Evolutionary conservation across 2,888 invertebrate genomes (phyloP), one percentile per base, ranked within the genome.

Genomic region (Apamea crenata): DNA sequence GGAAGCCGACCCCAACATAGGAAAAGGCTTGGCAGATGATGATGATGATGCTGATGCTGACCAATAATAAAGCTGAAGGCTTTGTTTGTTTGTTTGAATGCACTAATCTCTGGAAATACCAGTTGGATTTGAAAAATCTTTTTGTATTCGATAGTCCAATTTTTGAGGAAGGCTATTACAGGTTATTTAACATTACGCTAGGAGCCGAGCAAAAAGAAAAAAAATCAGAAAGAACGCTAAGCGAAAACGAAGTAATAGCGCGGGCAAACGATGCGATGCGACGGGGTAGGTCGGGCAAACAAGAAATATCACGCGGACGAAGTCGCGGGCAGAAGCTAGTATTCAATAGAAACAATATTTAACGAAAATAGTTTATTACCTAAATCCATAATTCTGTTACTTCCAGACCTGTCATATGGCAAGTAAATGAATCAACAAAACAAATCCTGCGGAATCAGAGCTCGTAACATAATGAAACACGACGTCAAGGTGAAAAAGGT

Each of bases 401-500:
- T 25, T 50, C 44, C 69, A 61, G 47, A 61, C 68, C 44, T 69
- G 25, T 65, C n/a, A 16, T 63, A 72, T 0, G 53, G 36, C 36
- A 3, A 47, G 14, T 47, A 12, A 3, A 14, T 14, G 47, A 47
- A 36, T 36, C 36, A 36, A 36, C 36, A 36, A 36, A 36, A 36
- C 36, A 36, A 36, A 36, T 73, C 47, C 36, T 66, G 16, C 0
- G 40, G 25, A 81, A 67, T 81, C 59, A 63, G 79, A 85, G 59
- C 25, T 53, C 36, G 1, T 25, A 56, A 53, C 14, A 65, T 25
- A 73, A 80, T 77, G 65, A 65, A 80, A 77, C 61, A 59, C 61
- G 16, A 65, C 67, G 44, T 70, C 78, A 79, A 70, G 68, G 63
- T 85, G 50, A 79, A 80, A 80, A 77, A 78, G 80, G 74, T 68